A percentile compares a stretch with the other conserved stretches of the same genome.
Conservation (phyloP, 2,113 vertebrate genomes). For the Fregetta grallaria region DNA sequence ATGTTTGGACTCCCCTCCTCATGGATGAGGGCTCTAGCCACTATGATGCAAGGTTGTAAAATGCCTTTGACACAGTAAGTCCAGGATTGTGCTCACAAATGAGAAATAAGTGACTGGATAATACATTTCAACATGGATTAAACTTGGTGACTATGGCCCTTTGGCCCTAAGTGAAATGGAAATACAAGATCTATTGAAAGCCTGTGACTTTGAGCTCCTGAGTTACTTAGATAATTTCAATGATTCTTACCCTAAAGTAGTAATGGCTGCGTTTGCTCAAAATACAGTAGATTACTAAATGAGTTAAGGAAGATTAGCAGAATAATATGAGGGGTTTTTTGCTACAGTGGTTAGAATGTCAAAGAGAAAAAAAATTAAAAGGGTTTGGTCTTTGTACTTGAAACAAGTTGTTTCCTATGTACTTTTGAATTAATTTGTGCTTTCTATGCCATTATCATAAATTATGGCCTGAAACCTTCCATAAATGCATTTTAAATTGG, state of each 20-base stretch:
- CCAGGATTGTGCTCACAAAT: background rate
- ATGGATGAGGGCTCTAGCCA: background rate
- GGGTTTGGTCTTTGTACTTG: slow-evolving; percentile 36
- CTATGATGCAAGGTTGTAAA: background rate
- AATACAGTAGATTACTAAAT: background rate
- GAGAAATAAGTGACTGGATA: background rate
- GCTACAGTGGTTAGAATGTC: slow-evolving; percentile 20
- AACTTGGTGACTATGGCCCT: background rate
- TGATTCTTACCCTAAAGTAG: background rate
- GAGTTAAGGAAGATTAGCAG: background rate
- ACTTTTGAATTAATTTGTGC: slow-evolving; percentile 74
- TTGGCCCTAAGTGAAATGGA: background rate
- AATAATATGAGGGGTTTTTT: background rate
- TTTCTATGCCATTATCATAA: slow-evolving; percentile 69
- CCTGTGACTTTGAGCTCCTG: background rate
- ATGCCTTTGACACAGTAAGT: background rate
- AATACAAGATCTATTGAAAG: background rate
- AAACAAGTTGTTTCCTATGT: slow-evolving; percentile 56
- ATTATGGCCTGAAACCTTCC: slow-evolving; percentile 64
- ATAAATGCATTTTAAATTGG: slow-evolving; percentile 71
- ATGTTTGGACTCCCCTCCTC: background rate
- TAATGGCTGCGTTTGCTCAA: background rate
- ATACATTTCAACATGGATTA: background rate
- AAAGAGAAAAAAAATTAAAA: background rate
- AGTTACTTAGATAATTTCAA: background rate